These are phyloP conservation scores for Kryptopterus vitreolus DNA, from an alignment of 2,797 vertebrate genomes.

Conservation along the genomic window DNA sequence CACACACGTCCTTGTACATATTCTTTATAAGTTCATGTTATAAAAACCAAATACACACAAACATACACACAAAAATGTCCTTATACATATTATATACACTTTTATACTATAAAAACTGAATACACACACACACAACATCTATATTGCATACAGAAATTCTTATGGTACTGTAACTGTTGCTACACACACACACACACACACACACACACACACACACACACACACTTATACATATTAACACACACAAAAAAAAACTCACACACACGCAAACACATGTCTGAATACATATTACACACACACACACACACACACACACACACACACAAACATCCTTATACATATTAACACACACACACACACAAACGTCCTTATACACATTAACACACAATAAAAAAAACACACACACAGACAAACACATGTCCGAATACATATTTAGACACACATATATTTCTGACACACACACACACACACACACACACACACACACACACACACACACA, in stretches of 20 bases:
- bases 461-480: background rate
- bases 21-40: no score
- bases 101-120: background rate
- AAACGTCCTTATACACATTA: background rate
- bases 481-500: no score
- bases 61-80: no score
- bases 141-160: no score
- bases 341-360: background rate
- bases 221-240: background rate
- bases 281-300: background rate
- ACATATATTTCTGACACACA: no score
- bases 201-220: background rate
- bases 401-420: no score
- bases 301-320: background rate
- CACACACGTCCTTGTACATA: background rate
- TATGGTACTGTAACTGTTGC: no score
- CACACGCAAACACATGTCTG: no score
- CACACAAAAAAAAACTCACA: background rate
- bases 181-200: background rate
- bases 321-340: background rate
- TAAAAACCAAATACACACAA: background rate
- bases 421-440: background rate
- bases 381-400: background rate
- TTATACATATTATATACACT: background rate
- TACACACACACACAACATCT: background rate